Base-by-base conservation (phyloP, 2,797 vertebrate genomes). In the Cyprinodon diabolis region DNA sequence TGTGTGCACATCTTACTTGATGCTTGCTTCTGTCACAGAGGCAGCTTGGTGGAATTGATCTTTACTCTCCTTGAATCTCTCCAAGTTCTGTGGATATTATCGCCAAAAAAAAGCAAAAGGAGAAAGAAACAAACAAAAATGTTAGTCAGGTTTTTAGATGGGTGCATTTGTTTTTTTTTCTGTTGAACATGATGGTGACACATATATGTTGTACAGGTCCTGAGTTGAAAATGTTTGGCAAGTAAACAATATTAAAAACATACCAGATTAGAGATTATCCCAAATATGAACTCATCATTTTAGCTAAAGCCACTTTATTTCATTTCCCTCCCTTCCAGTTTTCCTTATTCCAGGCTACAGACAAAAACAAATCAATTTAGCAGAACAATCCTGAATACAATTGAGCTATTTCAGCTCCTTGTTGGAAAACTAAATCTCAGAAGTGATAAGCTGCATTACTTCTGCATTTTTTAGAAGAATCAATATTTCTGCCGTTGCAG, bases 31-130 rank as follows among this genome's bases (percentile, higher is more conserved):
- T 0, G 84, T 86, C 80, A 82, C 74, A 48, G 87, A 83, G 76
- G 90, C 92, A 72, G 90, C 89, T 77, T 88, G 69, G 67, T 93
- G 89, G 81, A 94, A 94, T 54, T 93, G 72, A 21, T 91, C 85
- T 74, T 91, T 92, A 81, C 90, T 91, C 74, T 92, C 80, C 66
- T 80, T 55, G 43, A 90, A 93, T 76, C 83, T 77, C 72, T 93
- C 90, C 71, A 66, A 69, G 82, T 92, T 93, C 93, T 94, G 35
- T 66, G 78, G 60, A 79, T 17, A 75, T 9, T 0, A 4, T 48
- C 6, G 15, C 30, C 25, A 3, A n/a, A 68, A 30, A 56, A 77
- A 43, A 68, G 80, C 17, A 86, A 35, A 70, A 10, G 15, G 45
- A 37, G 56, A 85, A 51, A 82, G 12, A 74, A 55, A 78, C 13